Base-by-base conservation (phyloP, 2,797 vertebrate species). In the Amblyopsis hoosieri region DNA sequence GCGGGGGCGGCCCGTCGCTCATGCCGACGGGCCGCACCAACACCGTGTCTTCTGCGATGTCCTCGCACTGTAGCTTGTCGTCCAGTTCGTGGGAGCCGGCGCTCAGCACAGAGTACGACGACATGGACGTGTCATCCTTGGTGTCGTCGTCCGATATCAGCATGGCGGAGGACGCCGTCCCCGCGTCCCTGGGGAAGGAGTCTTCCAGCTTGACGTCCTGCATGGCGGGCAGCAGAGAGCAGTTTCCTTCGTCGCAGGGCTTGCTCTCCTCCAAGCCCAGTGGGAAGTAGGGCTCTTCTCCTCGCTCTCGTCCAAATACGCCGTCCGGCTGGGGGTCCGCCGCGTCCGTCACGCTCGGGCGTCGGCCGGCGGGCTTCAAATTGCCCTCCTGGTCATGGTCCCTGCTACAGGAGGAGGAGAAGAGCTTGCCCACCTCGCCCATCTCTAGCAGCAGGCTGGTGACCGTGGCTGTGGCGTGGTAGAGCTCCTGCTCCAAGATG, bases 391-490 rank as follows among this genome's bases (percentile, higher is more conserved):
- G 74, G 42, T 79, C 83, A 19, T 69, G 78, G 64, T 95, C 92
- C 14, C 59, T 89, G 11, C 78, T 53, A 5, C 87, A 72, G 6
- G 89, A 88, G 4, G 61, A 10, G 0, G 80, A 82, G 74, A 97
- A 97, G 46, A 96, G 94, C 75, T 98, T 98, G 29, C 97, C 97
- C 12, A 98, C 96, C 60, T 99, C 97, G 0, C 98, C 98, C 60
- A 99, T 99, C 85, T 98, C 97, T 82, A 99, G 88, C 58, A 99
- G 94, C 81, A 99, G 80, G 87, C 97, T 99, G 50, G 98, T 96
- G 82, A 99, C 97, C 0, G 97, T 95, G 0, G 98, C 97, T 0
- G 97, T 99, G 54, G 97, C 96, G 0, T 98, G 97, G 76, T 99
- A 99, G 45, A 99, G 93, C 85, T 99, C 95, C 83, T 99, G 98